Conservation (phyloP, 2,888 invertebrate genomes). For the Neoaliturus tenellus region DNA sequence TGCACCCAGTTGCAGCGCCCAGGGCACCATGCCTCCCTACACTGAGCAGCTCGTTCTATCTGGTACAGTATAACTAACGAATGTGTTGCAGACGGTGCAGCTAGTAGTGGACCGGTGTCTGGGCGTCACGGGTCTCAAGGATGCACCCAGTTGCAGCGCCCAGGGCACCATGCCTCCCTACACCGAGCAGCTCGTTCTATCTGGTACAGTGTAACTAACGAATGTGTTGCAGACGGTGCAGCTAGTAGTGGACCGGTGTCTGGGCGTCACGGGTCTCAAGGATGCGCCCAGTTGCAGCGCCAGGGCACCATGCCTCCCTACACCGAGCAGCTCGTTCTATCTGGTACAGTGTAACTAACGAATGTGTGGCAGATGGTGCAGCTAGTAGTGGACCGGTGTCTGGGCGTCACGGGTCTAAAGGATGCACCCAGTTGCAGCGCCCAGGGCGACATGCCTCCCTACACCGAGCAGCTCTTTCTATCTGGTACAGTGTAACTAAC, state of each 20-base stretch:
- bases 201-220: too few species aligned
- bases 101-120: conserved; percentile 96
- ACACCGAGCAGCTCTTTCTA: conserved; percentile 95
- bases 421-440: conserved; percentile 93
- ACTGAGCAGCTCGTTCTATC: conserved; percentile 95
- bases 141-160: conserved; percentile 92
- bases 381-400: conserved; percentile 95
- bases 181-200: conserved; percentile 94
- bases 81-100: conserved; percentile 83
- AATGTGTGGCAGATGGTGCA: conserved; percentile 84
- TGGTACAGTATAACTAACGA: too few species aligned
- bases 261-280: conserved; percentile 92
- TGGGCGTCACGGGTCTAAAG: conserved; percentile 92
- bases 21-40: conserved; percentile 93
- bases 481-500: too few species aligned
- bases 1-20: conserved; percentile 91
- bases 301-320: conserved; percentile 93
- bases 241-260: conserved; percentile 95
- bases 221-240: conserved; percentile 84
- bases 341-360: too few species aligned
- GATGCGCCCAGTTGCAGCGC: conserved; percentile 93
- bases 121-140: conserved; percentile 92
- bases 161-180: conserved; percentile 93
- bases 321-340: conserved; percentile 94
- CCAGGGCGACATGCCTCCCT: conserved; percentile 91